These are phyloP conservation scores for Drosophila fulvimacula DNA, from an alignment of 2,888 invertebrate genomes.

Conservation along the genomic window DNA sequence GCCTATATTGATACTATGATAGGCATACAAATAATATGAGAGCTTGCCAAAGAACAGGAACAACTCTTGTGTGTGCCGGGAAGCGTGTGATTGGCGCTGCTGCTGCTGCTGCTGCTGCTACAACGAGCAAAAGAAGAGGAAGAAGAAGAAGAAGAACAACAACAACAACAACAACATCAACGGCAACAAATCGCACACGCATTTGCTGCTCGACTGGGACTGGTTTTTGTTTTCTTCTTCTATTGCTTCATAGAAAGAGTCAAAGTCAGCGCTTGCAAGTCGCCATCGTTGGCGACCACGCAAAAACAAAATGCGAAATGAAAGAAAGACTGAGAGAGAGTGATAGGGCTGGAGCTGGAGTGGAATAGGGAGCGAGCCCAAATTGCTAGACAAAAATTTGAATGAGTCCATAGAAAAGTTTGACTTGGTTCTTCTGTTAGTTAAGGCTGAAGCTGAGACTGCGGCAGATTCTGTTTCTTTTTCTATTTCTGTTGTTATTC, in stretches of 20 bases:
- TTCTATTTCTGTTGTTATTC: slow-evolving; percentile 23
- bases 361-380: neutral
- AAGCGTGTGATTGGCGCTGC: slow-evolving; percentile 72
- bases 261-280: slow-evolving; percentile 71
- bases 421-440: slow-evolving; percentile 26
- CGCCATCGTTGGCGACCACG: slow-evolving; percentile 59
- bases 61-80: slow-evolving; percentile 62
- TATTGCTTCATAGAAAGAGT: slow-evolving; percentile 50
- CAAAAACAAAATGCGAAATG: slow-evolving; percentile 31
- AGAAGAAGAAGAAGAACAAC: neutral
- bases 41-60: slow-evolving; percentile 74
- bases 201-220: slow-evolving; percentile 48
- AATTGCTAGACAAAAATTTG: slow-evolving; percentile 67
- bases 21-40: slow-evolving; percentile 31
- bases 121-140: slow-evolving; percentile 14
- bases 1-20: neutral
- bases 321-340: neutral
- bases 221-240: slow-evolving; percentile 35
- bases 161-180: slow-evolving; percentile 34
- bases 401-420: slow-evolving; percentile 60
- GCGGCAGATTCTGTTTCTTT: slow-evolving; percentile 5
- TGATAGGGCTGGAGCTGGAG: neutral
- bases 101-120: slow-evolving; percentile 11
- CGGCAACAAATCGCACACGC: slow-evolving; percentile 50
- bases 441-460: slow-evolving; percentile 12